phyloP scores from a whole-genome alignment of 2,113 vertebrate genomes.

The Myotis yumanensis region DNA sequence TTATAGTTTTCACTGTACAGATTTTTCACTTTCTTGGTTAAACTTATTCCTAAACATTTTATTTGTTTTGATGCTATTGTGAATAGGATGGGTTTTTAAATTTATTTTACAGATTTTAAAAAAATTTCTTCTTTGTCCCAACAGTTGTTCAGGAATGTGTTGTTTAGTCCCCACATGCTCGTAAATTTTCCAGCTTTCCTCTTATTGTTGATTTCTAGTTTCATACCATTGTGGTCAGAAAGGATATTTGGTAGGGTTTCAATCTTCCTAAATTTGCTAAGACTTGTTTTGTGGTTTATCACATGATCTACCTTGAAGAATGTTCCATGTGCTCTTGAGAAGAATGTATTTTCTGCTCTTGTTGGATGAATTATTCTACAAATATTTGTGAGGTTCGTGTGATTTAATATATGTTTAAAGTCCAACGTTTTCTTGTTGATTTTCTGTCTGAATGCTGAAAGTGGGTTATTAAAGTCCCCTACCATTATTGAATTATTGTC shows the following conservation, averaged over 20 bases:
- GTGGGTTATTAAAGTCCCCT: background rate
- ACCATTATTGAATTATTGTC: background rate
- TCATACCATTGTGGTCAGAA: background rate
- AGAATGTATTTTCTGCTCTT: slow-evolving; percentile 2
- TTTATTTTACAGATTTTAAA: background rate
- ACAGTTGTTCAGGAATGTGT: background rate
- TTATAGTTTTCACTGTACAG: background rate
- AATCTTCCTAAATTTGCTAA: slow-evolving; percentile 29
- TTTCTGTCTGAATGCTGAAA: background rate
- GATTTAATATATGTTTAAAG: background rate
- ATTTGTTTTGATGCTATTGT: background rate
- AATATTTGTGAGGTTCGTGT: background rate
- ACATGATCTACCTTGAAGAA: background rate
- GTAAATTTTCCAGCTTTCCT: background rate
- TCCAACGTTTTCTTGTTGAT: background rate
- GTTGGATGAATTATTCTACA: background rate
- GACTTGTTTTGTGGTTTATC: slow-evolving; percentile 40
- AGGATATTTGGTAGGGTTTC: slow-evolving; percentile 22
- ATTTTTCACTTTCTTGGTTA: background rate
- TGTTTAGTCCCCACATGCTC: background rate
- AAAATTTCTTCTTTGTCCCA: background rate
- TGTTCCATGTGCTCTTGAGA: background rate
- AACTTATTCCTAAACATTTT: slow-evolving; percentile 12
- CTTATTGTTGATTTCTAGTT: slow-evolving; percentile 22
- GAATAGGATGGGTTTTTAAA: background rate